Evolutionary conservation across 1,140 invertebrate genomes (phyloP).

Genomic region (Bacillus rossius): DNA sequence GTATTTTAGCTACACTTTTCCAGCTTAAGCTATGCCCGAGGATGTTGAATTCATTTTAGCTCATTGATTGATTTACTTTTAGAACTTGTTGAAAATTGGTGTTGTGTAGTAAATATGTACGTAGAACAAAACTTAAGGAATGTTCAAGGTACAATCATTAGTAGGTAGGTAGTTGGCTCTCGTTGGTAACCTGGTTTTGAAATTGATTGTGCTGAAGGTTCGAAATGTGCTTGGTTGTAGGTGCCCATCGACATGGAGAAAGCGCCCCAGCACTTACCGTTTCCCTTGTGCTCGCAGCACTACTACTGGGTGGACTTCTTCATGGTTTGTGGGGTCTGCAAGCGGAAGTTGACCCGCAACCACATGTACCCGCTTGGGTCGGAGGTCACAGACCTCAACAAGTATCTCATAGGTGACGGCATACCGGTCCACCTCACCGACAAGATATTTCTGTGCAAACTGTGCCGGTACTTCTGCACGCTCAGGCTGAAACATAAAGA

Average conservation of each 20-base stretch:
- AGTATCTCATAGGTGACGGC: constrained; percentile 53
- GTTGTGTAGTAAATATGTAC: too few relatives aligned
- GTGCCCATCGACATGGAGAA: constrained; percentile 52
- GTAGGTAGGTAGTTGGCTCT: too few relatives aligned
- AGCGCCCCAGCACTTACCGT: constrained; percentile 48
- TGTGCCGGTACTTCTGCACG: constrained; percentile 69
- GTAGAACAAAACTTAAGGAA: too few relatives aligned
- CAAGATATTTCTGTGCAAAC: constrained; percentile 65
- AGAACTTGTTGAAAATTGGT: too few relatives aligned
- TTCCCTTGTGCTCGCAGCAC: constrained; percentile 46
- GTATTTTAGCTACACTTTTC: too few relatives aligned
- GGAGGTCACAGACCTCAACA: constrained; percentile 61
- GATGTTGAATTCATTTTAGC: too few relatives aligned
- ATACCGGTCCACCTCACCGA: constrained; percentile 58
- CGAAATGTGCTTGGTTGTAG: constrained; percentile 42
- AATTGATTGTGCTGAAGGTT: too few relatives aligned
- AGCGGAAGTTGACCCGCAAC: constrained; percentile 62
- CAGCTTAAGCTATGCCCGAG: too few relatives aligned
- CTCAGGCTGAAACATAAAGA: constrained; percentile 55
- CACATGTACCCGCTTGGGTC: constrained; percentile 44
- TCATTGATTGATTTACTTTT: too few relatives aligned
- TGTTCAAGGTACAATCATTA: too few relatives aligned
- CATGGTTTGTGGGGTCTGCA: constrained; percentile 68
- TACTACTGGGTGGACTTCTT: constrained; percentile 56
- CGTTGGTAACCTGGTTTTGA: too few relatives aligned